Base-by-base conservation (phyloP, 2,888 invertebrate species). In the Mantis religiosa region DNA sequence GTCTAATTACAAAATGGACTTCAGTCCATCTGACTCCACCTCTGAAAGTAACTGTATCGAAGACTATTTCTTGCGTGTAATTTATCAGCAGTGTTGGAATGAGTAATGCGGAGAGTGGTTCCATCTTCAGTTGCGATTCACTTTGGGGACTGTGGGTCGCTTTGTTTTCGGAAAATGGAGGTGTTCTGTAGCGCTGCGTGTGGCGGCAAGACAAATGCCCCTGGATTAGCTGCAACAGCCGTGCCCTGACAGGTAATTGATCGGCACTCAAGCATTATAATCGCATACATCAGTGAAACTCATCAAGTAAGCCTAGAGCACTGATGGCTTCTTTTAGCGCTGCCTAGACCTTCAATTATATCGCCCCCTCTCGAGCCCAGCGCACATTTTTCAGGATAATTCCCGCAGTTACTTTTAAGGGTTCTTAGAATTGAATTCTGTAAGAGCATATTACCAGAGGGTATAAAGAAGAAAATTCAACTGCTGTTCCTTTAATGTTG, bases 231-330 rank as follows among this genome's bases (percentile, higher is more conserved):
- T n/a, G 47, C 41, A 82, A 34, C 14, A 27, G 30, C 81, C 15
- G 34, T 30, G n/a, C 28, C 87, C 81, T 87, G 87, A 87, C 87
- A 87, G 87, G 87, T 87, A 87, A 87, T 34, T 87, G 87, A 87
- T 87, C 30, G 87, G 87, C 82, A 87, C 87, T 87, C 87, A 20
- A 20, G 87, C 82, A 82, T 81, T 82, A 87, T 87, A 82, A 87
- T 82, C 87, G 87, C 34, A 41, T 82, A 87, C 30, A 87, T 87
- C 87, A 71, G 54, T 71, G 54, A 71, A 71, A 71, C 54, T 71
- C 54, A 71, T 71, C 54, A 71, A 71, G 54, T 25, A 71, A 71
- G 54, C 54, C 54, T 71, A 71, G 2, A 71, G 25, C 54, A 71
- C 54, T 71, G 54, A 71, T 71, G 54, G 54, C 54, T 71, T 71